A percentile compares a stretch with the other conserved stretches of the same genome.
Evolutionary conservation across 1,140 invertebrate genomes (phyloP).

Genomic region (Teleogryllus occipitalis): DNA sequence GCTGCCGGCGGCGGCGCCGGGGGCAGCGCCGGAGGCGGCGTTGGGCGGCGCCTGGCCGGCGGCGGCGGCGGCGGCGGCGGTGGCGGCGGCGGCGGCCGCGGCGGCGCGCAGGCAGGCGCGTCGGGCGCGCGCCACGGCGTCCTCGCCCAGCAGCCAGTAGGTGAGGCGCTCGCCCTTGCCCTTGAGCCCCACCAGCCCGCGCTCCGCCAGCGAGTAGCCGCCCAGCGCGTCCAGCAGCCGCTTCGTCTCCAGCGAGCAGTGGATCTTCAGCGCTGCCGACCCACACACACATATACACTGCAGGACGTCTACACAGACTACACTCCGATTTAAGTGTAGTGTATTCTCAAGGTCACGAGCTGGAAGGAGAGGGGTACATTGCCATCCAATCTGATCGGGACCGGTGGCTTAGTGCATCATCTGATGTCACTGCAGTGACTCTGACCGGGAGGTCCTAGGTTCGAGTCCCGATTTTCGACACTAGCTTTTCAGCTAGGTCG

Average conservation of each 20-base stretch:
- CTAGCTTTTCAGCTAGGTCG: too few relatives aligned
- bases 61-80: conserved; percentile 23
- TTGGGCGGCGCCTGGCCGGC: conserved; percentile 39
- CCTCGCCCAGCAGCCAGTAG: conserved; percentile 78
- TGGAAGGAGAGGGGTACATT: too few relatives aligned
- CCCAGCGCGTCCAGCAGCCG: conserved; percentile 63
- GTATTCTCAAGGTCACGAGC: too few relatives aligned
- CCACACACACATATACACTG: too few relatives aligned
- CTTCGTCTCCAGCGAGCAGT: conserved; percentile 70
- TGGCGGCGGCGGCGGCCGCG: neutral
- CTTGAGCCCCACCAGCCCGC: conserved; percentile 76
- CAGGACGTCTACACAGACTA: too few relatives aligned
- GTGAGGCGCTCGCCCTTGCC: conserved; percentile 77
- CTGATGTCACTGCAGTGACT: too few relatives aligned
- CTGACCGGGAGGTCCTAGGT: too few relatives aligned
- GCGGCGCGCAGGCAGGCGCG: conserved; percentile 38
- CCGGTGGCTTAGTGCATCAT: too few relatives aligned
- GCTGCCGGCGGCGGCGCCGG: neutral
- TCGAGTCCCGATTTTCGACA: too few relatives aligned
- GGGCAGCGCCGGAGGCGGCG: conserved; percentile 49
- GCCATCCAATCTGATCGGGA: too few relatives aligned
- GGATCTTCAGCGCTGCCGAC: conserved; percentile 66
- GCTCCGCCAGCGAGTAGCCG: conserved; percentile 67
- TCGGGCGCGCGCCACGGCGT: conserved; percentile 43
- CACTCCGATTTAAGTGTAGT: too few relatives aligned